phyloP scores from a whole-genome alignment of 2,797 vertebrate genomes.

The Scarus forsteni region DNA sequence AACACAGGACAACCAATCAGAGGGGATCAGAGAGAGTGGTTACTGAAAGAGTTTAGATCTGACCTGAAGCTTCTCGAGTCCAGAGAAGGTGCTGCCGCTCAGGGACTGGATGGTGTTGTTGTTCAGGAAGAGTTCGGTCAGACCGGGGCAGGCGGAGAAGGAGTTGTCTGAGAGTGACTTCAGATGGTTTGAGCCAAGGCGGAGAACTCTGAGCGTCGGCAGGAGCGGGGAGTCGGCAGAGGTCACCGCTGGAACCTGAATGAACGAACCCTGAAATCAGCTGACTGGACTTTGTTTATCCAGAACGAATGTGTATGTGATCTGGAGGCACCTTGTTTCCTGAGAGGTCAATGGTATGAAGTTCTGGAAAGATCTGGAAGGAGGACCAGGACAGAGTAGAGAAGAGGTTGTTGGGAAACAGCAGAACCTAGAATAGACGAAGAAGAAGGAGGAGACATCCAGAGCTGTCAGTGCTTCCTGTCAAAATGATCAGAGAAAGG shows the following conservation, averaged over 20 bases:
- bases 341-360: conserved; percentile 79
- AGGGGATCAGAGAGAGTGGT: no score
- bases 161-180: conserved; percentile 41
- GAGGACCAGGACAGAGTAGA: conserved; percentile 69
- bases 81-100: conserved; percentile 63
- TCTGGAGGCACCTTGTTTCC: conserved; percentile 64
- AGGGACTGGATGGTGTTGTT: conserved; percentile 69
- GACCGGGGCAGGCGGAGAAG: conserved; percentile 67
- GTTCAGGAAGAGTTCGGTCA: conserved; percentile 74
- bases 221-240: conserved; percentile 35
- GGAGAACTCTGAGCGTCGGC: conserved; percentile 65
- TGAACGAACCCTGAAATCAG: background rate
- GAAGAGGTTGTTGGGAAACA: conserved; percentile 75
- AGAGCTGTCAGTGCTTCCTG: no score
- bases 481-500: no score
- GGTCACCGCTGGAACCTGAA: conserved; percentile 57
- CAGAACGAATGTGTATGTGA: background rate
- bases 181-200: conserved; percentile 70
- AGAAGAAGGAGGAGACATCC: background rate
- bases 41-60: background rate
- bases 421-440: conserved; percentile 59
- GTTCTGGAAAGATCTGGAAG: conserved; percentile 56
- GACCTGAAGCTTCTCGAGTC: conserved; percentile 73
- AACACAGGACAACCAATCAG: no score
- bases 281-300: background rate